These are phyloP conservation scores for Nerophis lumbriciformis DNA, from an alignment of 2,113 vertebrate species.

Conservation along the genomic window DNA sequence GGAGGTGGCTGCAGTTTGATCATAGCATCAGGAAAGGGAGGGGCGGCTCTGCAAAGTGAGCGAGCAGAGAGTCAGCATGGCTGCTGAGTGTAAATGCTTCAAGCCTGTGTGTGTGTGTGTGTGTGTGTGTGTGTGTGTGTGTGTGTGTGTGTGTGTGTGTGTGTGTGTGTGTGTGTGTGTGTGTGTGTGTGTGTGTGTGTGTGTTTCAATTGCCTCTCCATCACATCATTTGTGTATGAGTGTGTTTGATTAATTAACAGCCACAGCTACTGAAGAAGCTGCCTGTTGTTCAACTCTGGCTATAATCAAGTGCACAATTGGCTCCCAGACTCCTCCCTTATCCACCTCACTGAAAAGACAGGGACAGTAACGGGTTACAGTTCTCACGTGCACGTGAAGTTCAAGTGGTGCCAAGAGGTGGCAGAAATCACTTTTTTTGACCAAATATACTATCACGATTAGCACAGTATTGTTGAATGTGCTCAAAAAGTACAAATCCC, in stretches of 20 bases:
- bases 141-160: constrained; percentile 16
- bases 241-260: constrained; percentile 59
- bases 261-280: constrained; percentile 32
- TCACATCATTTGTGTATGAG: constrained; percentile 19
- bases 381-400: constrained; percentile 13
- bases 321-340: constrained; percentile 24
- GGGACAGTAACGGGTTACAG: constrained; percentile 9
- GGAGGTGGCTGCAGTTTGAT: constrained; percentile 65
- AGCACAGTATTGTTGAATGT: no score
- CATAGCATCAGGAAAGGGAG: constrained; percentile 61
- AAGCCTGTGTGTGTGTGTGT: constrained; percentile 31
- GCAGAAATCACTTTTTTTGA: background rate
- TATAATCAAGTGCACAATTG: constrained; percentile 36
- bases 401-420: constrained; percentile 13
- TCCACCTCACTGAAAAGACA: constrained; percentile 18
- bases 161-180: constrained; percentile 16
- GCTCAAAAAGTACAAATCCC: no score
- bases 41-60: constrained; percentile 61
- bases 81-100: constrained; percentile 45
- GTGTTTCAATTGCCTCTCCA: constrained; percentile 23
- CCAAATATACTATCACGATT: no score
- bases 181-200: constrained; percentile 15
- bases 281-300: constrained; percentile 53
- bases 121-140: constrained; percentile 13
- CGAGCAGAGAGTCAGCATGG: constrained; percentile 44